A percentile compares a stretch with the other conserved stretches of the same genome.
These are phyloP conservation scores for Meloidogyne hapla DNA, from an alignment of 1,140 invertebrate species.

Conservation along the genomic window DNA sequence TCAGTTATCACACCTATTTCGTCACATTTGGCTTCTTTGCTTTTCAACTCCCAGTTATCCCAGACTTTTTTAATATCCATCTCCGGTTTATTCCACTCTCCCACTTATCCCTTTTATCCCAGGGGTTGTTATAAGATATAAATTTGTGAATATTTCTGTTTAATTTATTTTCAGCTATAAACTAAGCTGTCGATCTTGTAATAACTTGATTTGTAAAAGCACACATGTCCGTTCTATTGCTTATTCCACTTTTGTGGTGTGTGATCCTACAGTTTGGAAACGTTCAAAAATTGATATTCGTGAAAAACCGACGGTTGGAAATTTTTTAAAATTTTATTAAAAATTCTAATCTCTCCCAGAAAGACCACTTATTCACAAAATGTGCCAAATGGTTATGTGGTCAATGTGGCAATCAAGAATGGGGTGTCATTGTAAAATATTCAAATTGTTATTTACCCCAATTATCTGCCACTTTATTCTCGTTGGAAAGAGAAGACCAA, in stretches of 20 bases:
- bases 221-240: constrained; percentile 31
- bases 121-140: too few species aligned
- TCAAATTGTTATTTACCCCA: constrained; percentile 36
- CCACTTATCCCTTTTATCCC: neutral
- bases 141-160: too few species aligned
- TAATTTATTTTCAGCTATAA: constrained; percentile 16
- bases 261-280: constrained; percentile 32
- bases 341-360: constrained; percentile 28
- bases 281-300: constrained; percentile 15
- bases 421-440: constrained; percentile 39
- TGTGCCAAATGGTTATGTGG: constrained; percentile 37
- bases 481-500: constrained; percentile 23
- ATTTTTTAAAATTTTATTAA: neutral
- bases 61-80: too few species aligned
- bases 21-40: too few species aligned
- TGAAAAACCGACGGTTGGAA: constrained; percentile 23
- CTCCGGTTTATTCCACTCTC: too few species aligned
- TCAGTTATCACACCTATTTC: too few species aligned
- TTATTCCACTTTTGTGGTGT: constrained; percentile 33
- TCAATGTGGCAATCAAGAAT: constrained; percentile 25
- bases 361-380: constrained; percentile 33
- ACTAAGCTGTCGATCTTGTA: constrained; percentile 26
- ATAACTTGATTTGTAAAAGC: constrained; percentile 35
- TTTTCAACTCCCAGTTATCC: too few species aligned
- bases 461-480: constrained; percentile 22